Conservation (phyloP, 2,888 invertebrate species). For the Agrotis clavis region DNA sequence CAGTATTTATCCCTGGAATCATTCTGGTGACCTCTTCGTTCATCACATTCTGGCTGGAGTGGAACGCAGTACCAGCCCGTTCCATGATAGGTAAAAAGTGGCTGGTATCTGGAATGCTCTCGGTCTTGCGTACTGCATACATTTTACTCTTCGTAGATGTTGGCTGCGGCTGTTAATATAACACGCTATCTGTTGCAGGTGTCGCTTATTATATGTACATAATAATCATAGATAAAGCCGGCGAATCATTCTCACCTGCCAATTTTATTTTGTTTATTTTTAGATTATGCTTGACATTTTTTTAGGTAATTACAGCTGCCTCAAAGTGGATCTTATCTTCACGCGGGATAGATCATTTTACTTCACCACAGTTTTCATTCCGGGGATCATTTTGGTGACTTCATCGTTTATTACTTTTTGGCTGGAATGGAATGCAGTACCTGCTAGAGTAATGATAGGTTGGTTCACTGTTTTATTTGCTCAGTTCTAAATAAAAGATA, state of each 20-base stretch:
- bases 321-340: constrained; percentile 98
- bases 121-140: constrained; percentile 83
- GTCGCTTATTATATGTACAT: constrained; percentile 80
- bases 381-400: constrained; percentile 98
- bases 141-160: constrained; percentile 81
- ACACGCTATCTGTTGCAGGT: constrained; percentile 87
- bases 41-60: constrained; percentile 97
- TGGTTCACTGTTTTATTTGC: constrained; percentile 86
- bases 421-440: constrained; percentile 99
- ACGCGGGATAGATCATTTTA: constrained; percentile 99
- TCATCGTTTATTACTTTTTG: constrained; percentile 99
- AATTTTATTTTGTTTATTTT: constrained; percentile 76
- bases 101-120: constrained; percentile 83
- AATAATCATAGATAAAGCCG: constrained; percentile 63
- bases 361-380: constrained; percentile 99
- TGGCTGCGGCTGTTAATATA: constrained; percentile 86
- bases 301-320: constrained; percentile 98
- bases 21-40: constrained; percentile 96
- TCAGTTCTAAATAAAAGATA: constrained; percentile 52
- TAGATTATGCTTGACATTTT: constrained; percentile 88
- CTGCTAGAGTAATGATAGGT: constrained; percentile 99
- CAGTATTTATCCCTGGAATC: constrained; percentile 97
- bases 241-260: constrained; percentile 69
- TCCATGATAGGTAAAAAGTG: constrained; percentile 95
- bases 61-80: constrained; percentile 97